A percentile compares a stretch with the other conserved stretches of the same genome.
Conservation (phyloP, 2,797 vertebrate genomes). For the Psittacula echo region DNA sequence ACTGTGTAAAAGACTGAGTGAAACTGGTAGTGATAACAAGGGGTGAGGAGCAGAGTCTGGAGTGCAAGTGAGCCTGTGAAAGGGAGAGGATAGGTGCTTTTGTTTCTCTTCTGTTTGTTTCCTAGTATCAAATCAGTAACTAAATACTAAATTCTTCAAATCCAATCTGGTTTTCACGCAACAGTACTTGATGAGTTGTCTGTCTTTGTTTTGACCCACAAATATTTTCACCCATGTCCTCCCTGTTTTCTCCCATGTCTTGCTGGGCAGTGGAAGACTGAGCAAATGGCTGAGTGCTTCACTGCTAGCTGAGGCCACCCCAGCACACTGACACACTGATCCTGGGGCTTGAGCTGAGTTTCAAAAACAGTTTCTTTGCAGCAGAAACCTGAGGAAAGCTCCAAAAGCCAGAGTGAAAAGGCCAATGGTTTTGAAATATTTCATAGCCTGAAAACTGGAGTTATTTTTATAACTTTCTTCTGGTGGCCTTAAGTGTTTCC, state of each 20-base stretch:
- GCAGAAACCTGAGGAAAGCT: not conserved
- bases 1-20: not conserved
- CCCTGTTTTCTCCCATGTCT: not conserved
- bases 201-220: not conserved
- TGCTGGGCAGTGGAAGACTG: not conserved
- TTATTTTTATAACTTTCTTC: not conserved
- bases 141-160: not conserved
- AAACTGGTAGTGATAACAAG: not conserved
- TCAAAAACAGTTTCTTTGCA: not conserved
- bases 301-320: not conserved
- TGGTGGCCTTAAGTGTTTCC: not conserved
- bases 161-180: not conserved
- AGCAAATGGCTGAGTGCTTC: not conserved
- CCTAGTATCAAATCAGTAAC: not conserved
- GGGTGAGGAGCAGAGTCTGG: not conserved
- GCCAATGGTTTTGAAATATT: not conserved
- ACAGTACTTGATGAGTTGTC: not conserved
- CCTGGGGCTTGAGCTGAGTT: not conserved
- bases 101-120: not conserved
- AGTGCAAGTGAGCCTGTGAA: not conserved
- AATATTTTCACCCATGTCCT: not conserved
- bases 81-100: not conserved
- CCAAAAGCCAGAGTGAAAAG: not conserved
- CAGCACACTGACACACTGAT: not conserved
- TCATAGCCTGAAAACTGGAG: not conserved